Evolutionary conservation across 92 coral and sea anemone genomes (phyloP), one percentile per base, ranked within the genome.

Genomic region (Palythoa heliodiscus): DNA sequence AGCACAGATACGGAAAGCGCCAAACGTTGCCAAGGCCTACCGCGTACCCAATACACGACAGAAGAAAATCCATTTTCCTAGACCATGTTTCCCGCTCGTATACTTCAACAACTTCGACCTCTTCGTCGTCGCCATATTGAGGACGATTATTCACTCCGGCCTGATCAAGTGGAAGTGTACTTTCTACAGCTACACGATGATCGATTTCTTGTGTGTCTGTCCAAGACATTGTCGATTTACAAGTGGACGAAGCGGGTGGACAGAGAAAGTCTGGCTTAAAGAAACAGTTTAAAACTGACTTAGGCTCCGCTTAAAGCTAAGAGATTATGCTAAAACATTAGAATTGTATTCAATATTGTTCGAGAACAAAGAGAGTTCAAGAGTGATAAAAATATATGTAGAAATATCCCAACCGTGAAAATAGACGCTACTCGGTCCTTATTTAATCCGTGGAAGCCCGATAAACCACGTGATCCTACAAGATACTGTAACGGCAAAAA

Each of bases 31-130:
- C 84, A 19, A 80, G 75, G 6, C 84, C 84, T 4, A 80, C 84
- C 8, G 84, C 84, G 15, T 80, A 80, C 1, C 84, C 84, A 16
- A 80, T 24, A 19, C 84, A 80, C 61, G 84, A 80, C 60, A 80
- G 54, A 17, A 80, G 17, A 70, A 80, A 80, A 55, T 80, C 84
- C 74, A 80, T 64, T 43, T 80, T 80, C 4, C 57, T 11, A 47
- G 84, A 80, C 84, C 84, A 80, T 43, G 84, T 80, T 67, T 80
- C 84, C 11, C 84, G 84, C 84, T 80, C 84, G 22, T 66, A 80
- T 1, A 80, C 66, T 13, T 67, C 74, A 3, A 22, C 73, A 40
- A 48, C 43, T 22, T 66, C 60, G 20, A 39, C 75, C 11, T 67
- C 64, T 66, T 22, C 64, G 1, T 80, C 64, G 35, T 43, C 72